A percentile compares a stretch with the other conserved stretches of the same genome.
Evolutionary conservation across 2,797 vertebrate species (phyloP).

Genomic region (Hippocampus kuda): DNA sequence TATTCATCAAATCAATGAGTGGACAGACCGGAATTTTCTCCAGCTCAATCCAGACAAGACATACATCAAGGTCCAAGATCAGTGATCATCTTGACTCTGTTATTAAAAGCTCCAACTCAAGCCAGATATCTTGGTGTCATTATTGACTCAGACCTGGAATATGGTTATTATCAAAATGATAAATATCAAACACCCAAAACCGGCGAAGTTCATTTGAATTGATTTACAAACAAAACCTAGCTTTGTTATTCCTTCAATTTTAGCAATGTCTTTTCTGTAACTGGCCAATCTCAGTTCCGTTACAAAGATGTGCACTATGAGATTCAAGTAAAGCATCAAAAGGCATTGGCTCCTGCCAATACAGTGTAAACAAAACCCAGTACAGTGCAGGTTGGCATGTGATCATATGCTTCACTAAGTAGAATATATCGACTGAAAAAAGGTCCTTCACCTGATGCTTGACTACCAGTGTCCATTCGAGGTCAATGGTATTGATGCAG

Average conservation of each 20-base stretch:
- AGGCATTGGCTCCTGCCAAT: not conserved
- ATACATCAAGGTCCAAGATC: too few relatives aligned
- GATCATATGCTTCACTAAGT: conserved; percentile 24
- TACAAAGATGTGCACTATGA: not conserved
- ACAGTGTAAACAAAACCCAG: not conserved
- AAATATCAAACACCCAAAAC: not conserved
- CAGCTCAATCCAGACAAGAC: too few relatives aligned
- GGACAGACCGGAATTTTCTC: too few relatives aligned
- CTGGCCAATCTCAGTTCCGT: not conserved
- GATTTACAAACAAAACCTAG: not conserved
- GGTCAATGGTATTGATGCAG: not conserved
- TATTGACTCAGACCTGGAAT: too few relatives aligned
- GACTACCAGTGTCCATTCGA: not conserved
- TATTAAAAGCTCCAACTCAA: too few relatives aligned
- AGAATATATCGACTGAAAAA: conserved; percentile 20
- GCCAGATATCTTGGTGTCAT: too few relatives aligned
- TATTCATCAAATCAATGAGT: too few relatives aligned
- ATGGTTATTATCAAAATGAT: not conserved
- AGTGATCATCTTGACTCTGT: too few relatives aligned
- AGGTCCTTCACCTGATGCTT: not conserved
- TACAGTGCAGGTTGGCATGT: not conserved
- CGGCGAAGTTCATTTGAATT: not conserved
- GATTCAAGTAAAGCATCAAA: not conserved
- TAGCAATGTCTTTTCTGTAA: not conserved
- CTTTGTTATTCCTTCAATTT: not conserved